A percentile compares a stretch with the other conserved stretches of the same genome.
Evolutionary conservation across 2,113 vertebrate genomes (phyloP).

Genomic region (Oostethus manadensis): DNA sequence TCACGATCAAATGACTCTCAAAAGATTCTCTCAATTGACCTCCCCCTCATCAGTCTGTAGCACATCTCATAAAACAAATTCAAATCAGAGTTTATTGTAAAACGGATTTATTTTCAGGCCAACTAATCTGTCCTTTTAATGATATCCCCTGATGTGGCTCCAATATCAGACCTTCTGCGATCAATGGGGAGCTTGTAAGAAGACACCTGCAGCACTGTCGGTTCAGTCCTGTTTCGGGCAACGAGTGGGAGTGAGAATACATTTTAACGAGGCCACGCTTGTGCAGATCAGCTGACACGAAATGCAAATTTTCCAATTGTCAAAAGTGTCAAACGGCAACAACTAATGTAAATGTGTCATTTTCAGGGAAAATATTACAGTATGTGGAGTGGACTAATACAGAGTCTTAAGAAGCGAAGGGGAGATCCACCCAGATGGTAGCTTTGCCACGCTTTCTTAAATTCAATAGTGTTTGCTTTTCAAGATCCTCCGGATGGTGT

Average conservation of each 20-base stretch:
- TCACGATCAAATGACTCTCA: neutral
- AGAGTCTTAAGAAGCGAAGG: too few relatives aligned
- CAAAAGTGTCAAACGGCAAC: too few relatives aligned
- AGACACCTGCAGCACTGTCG: slow-evolving; percentile 24
- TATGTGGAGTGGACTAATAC: too few relatives aligned
- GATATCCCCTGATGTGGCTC: slow-evolving; percentile 5
- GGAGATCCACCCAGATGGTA: too few relatives aligned
- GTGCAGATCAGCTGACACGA: neutral
- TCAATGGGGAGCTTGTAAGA: slow-evolving; percentile 32
- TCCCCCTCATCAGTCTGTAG: neutral
- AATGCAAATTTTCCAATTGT: neutral
- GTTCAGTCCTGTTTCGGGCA: slow-evolving; percentile 25
- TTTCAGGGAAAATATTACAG: too few relatives aligned
- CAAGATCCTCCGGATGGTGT: too few relatives aligned
- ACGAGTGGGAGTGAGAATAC: neutral
- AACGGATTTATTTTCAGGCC: slow-evolving; percentile 27
- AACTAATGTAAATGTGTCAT: neutral
- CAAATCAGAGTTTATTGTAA: neutral
- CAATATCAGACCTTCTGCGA: slow-evolving; percentile 23
- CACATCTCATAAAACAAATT: neutral
- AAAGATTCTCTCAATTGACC: neutral
- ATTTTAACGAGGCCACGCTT: slow-evolving; percentile 10
- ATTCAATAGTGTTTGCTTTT: too few relatives aligned
- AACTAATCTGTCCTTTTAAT: slow-evolving; percentile 25
- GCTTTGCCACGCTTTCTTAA: too few relatives aligned